Evolutionary conservation across 2,888 invertebrate species (phyloP), one percentile per base, ranked within the genome.

Genomic region (Schrankia costaestrigalis): DNA sequence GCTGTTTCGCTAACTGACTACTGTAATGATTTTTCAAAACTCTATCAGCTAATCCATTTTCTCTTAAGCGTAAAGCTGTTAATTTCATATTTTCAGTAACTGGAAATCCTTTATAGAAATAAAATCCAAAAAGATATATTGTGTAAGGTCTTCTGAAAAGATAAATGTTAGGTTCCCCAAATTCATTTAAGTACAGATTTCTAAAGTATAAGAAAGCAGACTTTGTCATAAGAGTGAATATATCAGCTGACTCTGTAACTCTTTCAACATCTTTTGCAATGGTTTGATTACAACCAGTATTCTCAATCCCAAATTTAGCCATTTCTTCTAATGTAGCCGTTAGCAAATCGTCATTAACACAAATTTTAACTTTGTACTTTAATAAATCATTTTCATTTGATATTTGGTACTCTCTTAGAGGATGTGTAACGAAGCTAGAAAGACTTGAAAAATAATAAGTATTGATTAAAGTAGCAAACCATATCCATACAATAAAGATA

Each of bases 301-400:
- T 19, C 8, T 24, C 24, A 11, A n/a, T 17, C 2, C 1, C n/a
- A 8, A 3, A 12, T 2, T 18, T 15, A 2, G 8, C 14, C 0
- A 19, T 21, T 3, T 27, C 9, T 3, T 30, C 27, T 1, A 21
- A 24, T 13, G 50, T 54, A 9, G 38, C 34, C 3, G 10, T 18
- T 8, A 56, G 35, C 9, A 45, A 49, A 1, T 30, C 48, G 0
- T n/a, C 1, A 48, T 73, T 67, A 1, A 80, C 32, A 22, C 84
- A 84, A 1, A 78, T 65, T 10, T 64, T 48, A 8, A n/a, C n/a
- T n/a, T n/a, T 5, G 32, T n/a, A n/a, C n/a, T n/a, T n/a, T n/a
- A 3, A 2, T 1, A 77, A 31, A 17, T 73, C 73, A 1, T 60
- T 46, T 3, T 47, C 49, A 0, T 38, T 51, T 0, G 58, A 52